These are phyloP conservation scores for Ophioderma brevispina DNA, from an alignment of 35 echinoderm and acorn worm species.

Conservation along the genomic window DNA sequence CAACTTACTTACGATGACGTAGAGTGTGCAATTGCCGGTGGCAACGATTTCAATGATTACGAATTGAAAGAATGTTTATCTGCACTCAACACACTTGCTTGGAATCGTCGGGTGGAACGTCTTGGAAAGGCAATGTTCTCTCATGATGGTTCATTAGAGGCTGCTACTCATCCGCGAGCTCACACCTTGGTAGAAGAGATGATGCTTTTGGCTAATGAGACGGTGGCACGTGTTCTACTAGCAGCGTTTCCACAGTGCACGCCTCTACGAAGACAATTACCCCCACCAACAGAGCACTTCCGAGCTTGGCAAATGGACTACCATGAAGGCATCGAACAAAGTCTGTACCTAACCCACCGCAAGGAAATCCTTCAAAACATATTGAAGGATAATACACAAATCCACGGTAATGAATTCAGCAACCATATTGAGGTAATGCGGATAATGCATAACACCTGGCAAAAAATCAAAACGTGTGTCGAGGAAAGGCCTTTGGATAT, in stretches of 20 bases:
- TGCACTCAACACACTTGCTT: slow-evolving; percentile 27
- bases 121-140: slow-evolving; percentile 28
- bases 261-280: slow-evolving; percentile 73
- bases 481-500: slow-evolving; percentile 11
- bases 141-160: slow-evolving; percentile 10
- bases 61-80: slow-evolving; percentile 7
- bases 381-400: background rate
- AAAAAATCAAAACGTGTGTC: background rate
- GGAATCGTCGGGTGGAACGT: slow-evolving; percentile 12
- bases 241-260: slow-evolving; percentile 41
- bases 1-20: slow-evolving; percentile 67
- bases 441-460: slow-evolving; percentile 18
- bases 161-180: slow-evolving; percentile 41
- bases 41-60: background rate
- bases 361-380: background rate
- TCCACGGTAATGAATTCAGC: background rate
- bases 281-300: slow-evolving; percentile 53
- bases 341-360: slow-evolving; percentile 25
- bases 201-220: slow-evolving; percentile 71
- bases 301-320: slow-evolving; percentile 37
- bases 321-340: background rate
- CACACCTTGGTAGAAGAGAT: slow-evolving; percentile 75
- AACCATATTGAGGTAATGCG: background rate
- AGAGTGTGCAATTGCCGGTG: slow-evolving; percentile 35
- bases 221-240: slow-evolving; percentile 48